These are phyloP conservation scores for Sepioteuthis lessoniana DNA, from an alignment of 2,888 invertebrate genomes.

Conservation along the genomic window DNA sequence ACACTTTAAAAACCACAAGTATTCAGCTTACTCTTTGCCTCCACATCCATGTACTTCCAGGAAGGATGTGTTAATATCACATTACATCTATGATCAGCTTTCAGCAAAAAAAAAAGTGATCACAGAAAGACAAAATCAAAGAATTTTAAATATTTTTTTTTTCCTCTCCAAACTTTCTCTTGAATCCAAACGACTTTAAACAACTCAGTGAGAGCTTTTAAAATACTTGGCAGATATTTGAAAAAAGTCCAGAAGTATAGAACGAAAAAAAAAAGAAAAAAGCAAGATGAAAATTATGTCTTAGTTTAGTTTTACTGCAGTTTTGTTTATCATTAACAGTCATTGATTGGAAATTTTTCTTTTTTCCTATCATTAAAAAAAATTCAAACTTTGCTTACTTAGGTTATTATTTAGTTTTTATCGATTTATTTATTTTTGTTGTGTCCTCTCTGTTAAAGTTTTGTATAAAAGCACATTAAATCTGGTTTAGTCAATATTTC, in stretches of 20 bases:
- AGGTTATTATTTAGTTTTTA: no score
- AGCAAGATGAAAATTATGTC: background rate
- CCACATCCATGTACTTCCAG: no score
- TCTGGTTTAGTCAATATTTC: no score
- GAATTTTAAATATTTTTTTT: background rate
- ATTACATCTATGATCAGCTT: no score
- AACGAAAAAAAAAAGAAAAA: background rate
- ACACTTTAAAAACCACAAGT: no score
- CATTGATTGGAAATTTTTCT: background rate
- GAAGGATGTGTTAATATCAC: no score
- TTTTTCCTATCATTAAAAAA: background rate
- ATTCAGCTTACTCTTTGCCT: no score
- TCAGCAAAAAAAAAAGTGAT: no score
- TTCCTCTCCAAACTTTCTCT: background rate
- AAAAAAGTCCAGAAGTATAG: background rate
- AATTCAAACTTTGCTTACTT: background rate
- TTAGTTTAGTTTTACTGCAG: background rate
- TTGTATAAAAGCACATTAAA: no score
- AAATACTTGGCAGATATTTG: background rate
- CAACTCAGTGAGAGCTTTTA: background rate
- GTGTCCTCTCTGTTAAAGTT: no score
- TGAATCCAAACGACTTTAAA: slow-evolving; percentile 10
- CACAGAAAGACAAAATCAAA: background rate
- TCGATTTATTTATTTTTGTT: no score
- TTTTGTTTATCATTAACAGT: background rate